These are phyloP conservation scores for Chymomyza caudatula DNA, from an alignment of 2,888 invertebrate genomes.

Conservation along the genomic window DNA sequence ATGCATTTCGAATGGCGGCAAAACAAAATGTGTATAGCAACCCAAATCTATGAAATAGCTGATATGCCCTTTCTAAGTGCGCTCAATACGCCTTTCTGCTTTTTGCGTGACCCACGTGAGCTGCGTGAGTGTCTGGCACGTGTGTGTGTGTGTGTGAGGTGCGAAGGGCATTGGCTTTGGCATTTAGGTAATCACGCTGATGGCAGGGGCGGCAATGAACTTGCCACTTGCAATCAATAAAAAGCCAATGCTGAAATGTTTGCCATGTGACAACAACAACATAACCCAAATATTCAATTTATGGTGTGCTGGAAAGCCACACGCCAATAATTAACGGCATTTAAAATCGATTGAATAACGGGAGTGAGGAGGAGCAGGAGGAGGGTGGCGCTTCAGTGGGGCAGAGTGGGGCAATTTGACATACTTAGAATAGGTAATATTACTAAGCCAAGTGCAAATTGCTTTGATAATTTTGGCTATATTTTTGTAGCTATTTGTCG, in stretches of 20 bases:
- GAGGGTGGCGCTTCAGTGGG: conserved; percentile 4
- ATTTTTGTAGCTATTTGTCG: background rate
- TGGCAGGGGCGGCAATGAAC: background rate
- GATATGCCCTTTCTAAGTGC: background rate
- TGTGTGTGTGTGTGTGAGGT: background rate
- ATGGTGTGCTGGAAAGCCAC: conserved; percentile 2
- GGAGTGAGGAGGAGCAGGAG: background rate
- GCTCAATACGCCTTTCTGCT: no score
- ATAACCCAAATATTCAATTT: background rate
- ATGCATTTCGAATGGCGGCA: no score
- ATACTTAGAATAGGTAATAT: background rate
- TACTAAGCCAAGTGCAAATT: conserved; percentile 40
- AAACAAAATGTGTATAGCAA: no score
- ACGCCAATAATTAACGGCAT: conserved; percentile 2
- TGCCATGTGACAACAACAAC: conserved; percentile 4
- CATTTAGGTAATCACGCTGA: background rate
- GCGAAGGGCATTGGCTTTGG: background rate
- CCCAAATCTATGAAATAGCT: background rate
- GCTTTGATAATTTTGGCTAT: conserved; percentile 59
- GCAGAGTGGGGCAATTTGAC: background rate
- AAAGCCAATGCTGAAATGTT: conserved; percentile 5
- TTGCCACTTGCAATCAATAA: conserved; percentile 7
- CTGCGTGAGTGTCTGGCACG: background rate
- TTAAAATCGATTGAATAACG: conserved; percentile 8
- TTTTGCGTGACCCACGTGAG: background rate